These are phyloP conservation scores for Neopipo cinnamomea DNA, from an alignment of 2,113 vertebrate species.

Conservation along the genomic window DNA sequence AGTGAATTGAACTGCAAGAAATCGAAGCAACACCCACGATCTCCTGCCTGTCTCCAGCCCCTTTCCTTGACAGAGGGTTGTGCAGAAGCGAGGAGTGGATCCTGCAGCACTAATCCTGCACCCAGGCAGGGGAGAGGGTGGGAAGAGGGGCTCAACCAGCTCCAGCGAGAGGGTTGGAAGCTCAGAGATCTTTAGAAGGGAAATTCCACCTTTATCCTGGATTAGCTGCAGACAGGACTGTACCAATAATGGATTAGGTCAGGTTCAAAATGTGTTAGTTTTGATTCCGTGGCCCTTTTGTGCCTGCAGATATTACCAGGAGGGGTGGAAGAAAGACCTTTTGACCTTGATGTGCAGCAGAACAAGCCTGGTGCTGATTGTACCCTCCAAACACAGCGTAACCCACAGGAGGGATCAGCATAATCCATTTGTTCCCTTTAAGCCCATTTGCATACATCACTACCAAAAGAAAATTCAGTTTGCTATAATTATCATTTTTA, in stretches of 20 bases:
- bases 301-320: neutral
- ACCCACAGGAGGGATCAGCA: neutral
- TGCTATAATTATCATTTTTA: neutral
- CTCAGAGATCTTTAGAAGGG: neutral
- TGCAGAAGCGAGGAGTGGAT: neutral
- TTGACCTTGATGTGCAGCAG: neutral
- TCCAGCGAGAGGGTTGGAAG: neutral
- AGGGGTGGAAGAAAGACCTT: neutral
- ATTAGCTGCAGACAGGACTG: accelerated
- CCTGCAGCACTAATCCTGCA: neutral
- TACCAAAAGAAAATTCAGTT: neutral
- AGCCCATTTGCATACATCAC: neutral
- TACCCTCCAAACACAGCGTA: accelerated
- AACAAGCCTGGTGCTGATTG: neutral
- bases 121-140: neutral
- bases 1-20: neutral
- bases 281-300: neutral
- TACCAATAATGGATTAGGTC: too few relatives aligned
- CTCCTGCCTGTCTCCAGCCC: neutral
- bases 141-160: neutral
- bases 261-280: neutral
- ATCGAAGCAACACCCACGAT: neutral
- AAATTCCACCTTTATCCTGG: neutral
- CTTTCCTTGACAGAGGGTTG: neutral
- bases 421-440: neutral